Percentiles rank a stretch among this genome's conserved stretches.
Evolutionary conservation across 2,888 invertebrate genomes (phyloP).

Genomic region (Yponomeuta malinellus): DNA sequence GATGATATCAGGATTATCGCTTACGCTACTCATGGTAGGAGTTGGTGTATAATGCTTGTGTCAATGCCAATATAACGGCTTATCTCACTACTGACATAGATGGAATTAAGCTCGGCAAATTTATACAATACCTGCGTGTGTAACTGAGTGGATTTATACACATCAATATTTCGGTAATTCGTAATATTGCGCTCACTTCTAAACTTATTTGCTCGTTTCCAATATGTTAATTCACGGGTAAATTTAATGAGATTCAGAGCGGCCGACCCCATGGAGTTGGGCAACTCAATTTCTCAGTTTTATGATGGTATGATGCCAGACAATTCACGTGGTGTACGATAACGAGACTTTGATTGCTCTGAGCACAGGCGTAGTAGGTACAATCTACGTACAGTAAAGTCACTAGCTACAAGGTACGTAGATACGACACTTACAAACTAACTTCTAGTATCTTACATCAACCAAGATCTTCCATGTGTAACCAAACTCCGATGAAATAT

Average conservation of each 20-base stretch:
- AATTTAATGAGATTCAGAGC: not conserved
- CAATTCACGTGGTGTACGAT: constrained; percentile 25
- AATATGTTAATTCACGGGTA: not conserved
- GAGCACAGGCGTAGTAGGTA: not conserved
- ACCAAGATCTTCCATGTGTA: too few species aligned
- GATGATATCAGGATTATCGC: not conserved
- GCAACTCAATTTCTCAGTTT: constrained; percentile 18
- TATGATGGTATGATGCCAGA: constrained; percentile 21
- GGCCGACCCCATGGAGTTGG: not conserved
- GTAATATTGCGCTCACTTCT: not conserved
- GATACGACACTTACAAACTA: not conserved
- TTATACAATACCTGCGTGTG: not conserved
- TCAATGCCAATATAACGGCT: not conserved
- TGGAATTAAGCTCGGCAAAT: not conserved
- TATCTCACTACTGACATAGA: not conserved
- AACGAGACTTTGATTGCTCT: constrained; percentile 31
- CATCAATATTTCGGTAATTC: not conserved
- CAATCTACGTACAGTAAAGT: not conserved
- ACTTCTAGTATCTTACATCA: too few species aligned
- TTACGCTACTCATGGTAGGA: not conserved
- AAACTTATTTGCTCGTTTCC: not conserved
- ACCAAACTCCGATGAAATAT: too few species aligned
- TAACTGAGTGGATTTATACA: not conserved
- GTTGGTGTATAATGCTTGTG: not conserved
- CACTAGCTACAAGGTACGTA: not conserved